Conservation (phyloP, 2,888 invertebrate genomes). For the Phorcus lineatus region DNA sequence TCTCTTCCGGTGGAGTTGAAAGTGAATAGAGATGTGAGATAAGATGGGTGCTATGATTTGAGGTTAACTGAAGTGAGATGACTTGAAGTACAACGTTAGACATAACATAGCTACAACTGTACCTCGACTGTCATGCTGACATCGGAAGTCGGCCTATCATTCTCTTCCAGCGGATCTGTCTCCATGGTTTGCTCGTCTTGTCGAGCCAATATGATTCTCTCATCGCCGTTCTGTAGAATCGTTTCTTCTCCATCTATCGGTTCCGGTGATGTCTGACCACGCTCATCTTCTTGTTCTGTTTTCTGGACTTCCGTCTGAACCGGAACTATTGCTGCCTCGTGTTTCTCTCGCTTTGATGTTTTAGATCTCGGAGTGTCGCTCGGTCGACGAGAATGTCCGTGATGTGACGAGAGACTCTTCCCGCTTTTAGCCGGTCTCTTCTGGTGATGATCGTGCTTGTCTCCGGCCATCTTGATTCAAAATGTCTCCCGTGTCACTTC, state of each 20-base stretch:
- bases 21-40: too few species aligned
- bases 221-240: constrained; percentile 6
- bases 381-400: not conserved
- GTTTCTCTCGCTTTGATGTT: constrained; percentile 3
- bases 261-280: constrained; percentile 4
- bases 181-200: not conserved
- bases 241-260: not conserved
- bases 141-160: constrained; percentile 8
- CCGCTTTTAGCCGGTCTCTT: not conserved
- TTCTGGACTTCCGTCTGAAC: too few species aligned
- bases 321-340: not conserved
- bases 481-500: not conserved
- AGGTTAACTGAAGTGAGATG: too few species aligned
- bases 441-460: constrained; percentile 16
- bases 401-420: not conserved
- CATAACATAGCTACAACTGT: not conserved
- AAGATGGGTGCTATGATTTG: too few species aligned
- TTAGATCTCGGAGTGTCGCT: not conserved
- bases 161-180: not conserved
- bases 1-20: too few species aligned
- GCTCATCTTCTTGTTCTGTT: not conserved
- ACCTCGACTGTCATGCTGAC: not conserved
- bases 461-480: constrained; percentile 1
- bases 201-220: not conserved
- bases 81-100: not conserved